A percentile compares a stretch with the other conserved stretches of the same genome.
Conservation (phyloP, 1,140 invertebrate species). For the Bombyx mori region ASM3026992v2 NC_085107.1:20544001-20544500, state of each 20-base stretch:
- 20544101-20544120: no score
- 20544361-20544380: slow-evolving; percentile 96
- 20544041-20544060: no score
- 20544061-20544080: no score
- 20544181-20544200: slow-evolving; percentile 10
- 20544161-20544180: neutral
- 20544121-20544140: neutral
- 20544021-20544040: no score
- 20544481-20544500: slow-evolving; percentile 86
- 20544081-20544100: no score
- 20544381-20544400: slow-evolving; percentile 93
- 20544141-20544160: neutral
- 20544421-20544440: slow-evolving; percentile 72
- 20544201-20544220: neutral
- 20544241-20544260: no score
- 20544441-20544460: slow-evolving; percentile 72
- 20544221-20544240: neutral
- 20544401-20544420: slow-evolving; percentile 79
- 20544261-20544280: no score
- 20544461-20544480: slow-evolving; percentile 77
- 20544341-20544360: slow-evolving; percentile 77
- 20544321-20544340: slow-evolving; percentile 4
- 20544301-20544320: slow-evolving; percentile 7
- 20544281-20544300: neutral
- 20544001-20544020: no score